Evolutionary conservation across 2,113 vertebrate genomes (phyloP), one percentile per base, ranked within the genome.

Genomic region (Lepus timidus): DNA sequence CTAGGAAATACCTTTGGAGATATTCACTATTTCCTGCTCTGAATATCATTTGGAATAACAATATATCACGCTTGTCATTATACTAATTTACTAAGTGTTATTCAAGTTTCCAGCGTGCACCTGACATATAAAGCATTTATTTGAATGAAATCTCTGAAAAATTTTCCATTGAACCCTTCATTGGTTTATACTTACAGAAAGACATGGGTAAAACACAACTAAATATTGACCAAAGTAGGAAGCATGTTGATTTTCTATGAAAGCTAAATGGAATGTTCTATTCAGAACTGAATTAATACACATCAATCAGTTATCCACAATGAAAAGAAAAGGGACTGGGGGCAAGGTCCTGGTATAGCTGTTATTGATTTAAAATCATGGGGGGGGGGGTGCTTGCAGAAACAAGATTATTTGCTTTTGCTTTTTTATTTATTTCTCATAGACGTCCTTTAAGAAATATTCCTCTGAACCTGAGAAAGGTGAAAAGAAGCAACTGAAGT

Each of bases 171-270:
- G 25, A 94, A 61, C 82, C n/a, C 11, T 88, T 95, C 55, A 94
- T 80, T 93, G 68, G 36, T 90, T 74, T 94, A 36, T 87, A 90
- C 13, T 81, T 67, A 93, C 3, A 95, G 33, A 7, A 61, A 88
- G 73, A 95, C 55, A 87, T 85, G n/a, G 58, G 51, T 51, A 95
- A 95, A 95, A 82, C 2, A 92, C 44, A 96, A 93, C n/a, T 73
- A 88, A 93, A 85, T 93, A 90, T 85, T 88, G 71, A 93, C 55
- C 68, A 94, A 95, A 88, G 62, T 76, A 96, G 85, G 64, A 76
- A 96, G 61, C 6, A 95, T 90, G 82, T 9, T 87, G 52, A 96
- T 94, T 92, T 93, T 44, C 90, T 74, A 85, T 55, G 39, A 88
- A 94, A 93, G 27, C 13, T 85, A 94, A 95, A 95, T 9, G 1